Base-by-base conservation (phyloP, 2,113 vertebrate species). In the Phocoena sinus region DNA sequence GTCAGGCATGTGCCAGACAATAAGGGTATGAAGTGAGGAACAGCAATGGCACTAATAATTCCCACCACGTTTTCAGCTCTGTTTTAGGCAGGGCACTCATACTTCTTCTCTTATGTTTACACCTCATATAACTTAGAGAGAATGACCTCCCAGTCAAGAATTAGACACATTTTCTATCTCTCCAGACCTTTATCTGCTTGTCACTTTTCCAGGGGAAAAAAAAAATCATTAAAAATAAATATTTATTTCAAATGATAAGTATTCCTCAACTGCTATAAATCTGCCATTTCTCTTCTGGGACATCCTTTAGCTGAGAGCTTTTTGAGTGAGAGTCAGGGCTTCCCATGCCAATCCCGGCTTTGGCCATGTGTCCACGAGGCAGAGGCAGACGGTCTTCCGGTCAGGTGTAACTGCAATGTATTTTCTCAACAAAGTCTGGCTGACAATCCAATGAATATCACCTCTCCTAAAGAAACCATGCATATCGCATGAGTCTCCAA, bases 401-500 rank as follows among this genome's bases (percentile, higher is more conserved):
- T 95, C 92, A 96, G 63, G 76, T 97, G 85, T 70, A 26, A 58
- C 82, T 47, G 87, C 95, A 97, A 91, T 65, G 3, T 73, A 80
- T 97, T 97, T 89, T 98, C 97, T 89, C 97, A 38, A 80, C 95
- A 70, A 71, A 95, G 63, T 91, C 95, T 98, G 97, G 71, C 91
- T 96, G 95, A 38, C 91, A 83, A 89, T 85, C 91, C 95, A 97
- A 95, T 62, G 96, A 97, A 83, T 97, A 95, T 94, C 97, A 25
- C 90, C 90, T 97, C 96, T 98, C 98, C 90, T 96, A 96, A 74
- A 96, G 98, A 98, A 98, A 82, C 97, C 96, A 96, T 98, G 97
- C 89, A 89, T 98, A 94, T 97, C 98, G 93, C 96, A 97, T 94
- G 97, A 97, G 91, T 36, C 83, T 98, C 97, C 81, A 65, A 98